Base-by-base conservation (phyloP, 2,888 invertebrate genomes). In the Incurvaria masculella region DNA sequence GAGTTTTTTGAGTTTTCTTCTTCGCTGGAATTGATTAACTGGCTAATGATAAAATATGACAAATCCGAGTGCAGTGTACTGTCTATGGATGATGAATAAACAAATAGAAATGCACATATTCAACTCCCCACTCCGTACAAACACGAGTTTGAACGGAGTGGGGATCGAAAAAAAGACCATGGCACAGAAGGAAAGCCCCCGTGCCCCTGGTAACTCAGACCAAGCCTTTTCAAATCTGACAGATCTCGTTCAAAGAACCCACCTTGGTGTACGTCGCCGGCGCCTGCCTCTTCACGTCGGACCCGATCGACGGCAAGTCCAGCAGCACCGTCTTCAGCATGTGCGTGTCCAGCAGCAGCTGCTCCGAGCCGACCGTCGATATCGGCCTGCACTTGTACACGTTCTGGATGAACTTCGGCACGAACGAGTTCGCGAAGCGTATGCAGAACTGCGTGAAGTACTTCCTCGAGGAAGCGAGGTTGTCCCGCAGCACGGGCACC, bases 371-470 rank as follows among this genome's bases (percentile, higher is more conserved):
- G 1, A 94, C 76, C 0, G 91, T 88, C 33, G 87, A 89, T 1
- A 96, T 85, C 0, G 94, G 91, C 60, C 94, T 93, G 58, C 95
- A 95, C 59, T 93, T 94, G 67, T 91, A 96, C 6, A 97, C 79
- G 53, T 90, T 90, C 53, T 91, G 91, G 16, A 96, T 87, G 62
- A 95, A 94, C 66, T 97, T 97, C 1, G 94, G 93, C 64, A 97
- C 96, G 63, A 99, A 97, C 0, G 92, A 88, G 59, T 93, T 95
- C 2, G 92, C 96, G 74, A 98, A 97, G 61, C 97, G 90, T 19
- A 96, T 90, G 65, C 98, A 99, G 64, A 98, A 92, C 63, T 99
- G 97, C 0, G 97, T 97, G 72, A 97, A 99, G 66, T 98, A 98
- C 73, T 98, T 98, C 45, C 97, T 81, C 0, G 97, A 95, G 0